A percentile compares a stretch with the other conserved stretches of the same genome.
Conservation (phyloP, 2,797 vertebrate species). For the Anguilla pacifica region DNA sequence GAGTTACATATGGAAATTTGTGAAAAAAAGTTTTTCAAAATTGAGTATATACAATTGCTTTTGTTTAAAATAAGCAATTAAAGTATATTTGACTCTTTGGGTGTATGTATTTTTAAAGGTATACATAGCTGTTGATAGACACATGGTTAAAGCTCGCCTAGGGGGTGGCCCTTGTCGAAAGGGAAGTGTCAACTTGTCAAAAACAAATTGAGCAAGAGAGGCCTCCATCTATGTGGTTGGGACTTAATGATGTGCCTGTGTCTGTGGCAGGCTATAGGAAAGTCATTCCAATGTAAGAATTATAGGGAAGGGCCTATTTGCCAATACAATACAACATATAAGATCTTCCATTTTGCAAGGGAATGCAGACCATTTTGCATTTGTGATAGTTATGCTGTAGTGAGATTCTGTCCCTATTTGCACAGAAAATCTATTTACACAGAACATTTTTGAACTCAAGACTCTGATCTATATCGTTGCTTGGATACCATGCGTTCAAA, state of each 20-base stretch:
- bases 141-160: not conserved
- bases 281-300: not conserved
- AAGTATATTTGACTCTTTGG: not conserved
- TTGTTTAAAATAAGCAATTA: not conserved
- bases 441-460: constrained; percentile 7
- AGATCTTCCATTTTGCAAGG: not conserved
- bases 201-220: not conserved
- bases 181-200: not conserved
- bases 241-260: not conserved
- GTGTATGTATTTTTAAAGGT: not conserved
- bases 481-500: constrained; percentile 40
- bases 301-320: not conserved
- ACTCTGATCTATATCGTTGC: constrained; percentile 47
- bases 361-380: not conserved
- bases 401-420: not conserved
- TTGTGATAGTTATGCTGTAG: not conserved
- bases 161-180: not conserved
- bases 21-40: not conserved
- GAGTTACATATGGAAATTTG: not conserved
- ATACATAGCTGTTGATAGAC: not conserved
- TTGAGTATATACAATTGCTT: not conserved
- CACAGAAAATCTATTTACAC: not conserved
- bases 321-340: not conserved
- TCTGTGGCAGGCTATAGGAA: not conserved
- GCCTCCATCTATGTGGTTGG: not conserved